These are phyloP conservation scores for Drosophila ezoana DNA, from an alignment of 2,888 invertebrate genomes.

Conservation along the genomic window DNA sequence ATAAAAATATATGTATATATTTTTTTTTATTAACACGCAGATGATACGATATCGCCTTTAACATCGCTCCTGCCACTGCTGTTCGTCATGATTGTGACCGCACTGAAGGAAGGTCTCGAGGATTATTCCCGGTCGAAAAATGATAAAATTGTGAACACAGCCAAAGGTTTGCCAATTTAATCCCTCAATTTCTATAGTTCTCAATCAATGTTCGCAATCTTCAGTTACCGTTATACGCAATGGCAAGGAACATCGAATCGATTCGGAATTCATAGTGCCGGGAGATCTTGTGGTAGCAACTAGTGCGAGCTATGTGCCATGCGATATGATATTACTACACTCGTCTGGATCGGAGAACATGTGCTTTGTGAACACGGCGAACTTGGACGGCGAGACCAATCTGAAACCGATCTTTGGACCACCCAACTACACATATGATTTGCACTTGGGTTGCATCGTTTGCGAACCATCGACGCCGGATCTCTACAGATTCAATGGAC, in stretches of 20 bases:
- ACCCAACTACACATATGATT: conserved; percentile 58
- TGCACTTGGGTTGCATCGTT: conserved; percentile 87
- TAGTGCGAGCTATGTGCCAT: conserved; percentile 91
- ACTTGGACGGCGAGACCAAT: conserved; percentile 89
- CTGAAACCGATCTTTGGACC: conserved; percentile 83
- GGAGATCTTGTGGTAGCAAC: conserved; percentile 91
- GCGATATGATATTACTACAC: conserved; percentile 91
- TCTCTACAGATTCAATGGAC: conserved; percentile 92
- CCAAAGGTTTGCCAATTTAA: conserved; percentile 85
- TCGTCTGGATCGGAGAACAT: conserved; percentile 88
- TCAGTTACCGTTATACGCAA: conserved; percentile 87
- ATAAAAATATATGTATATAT: not conserved
- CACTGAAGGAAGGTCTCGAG: conserved; percentile 93
- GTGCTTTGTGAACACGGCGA: conserved; percentile 93
- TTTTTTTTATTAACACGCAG: conserved; percentile 74
- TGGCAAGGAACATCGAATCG: conserved; percentile 86
- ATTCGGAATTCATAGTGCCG: conserved; percentile 87
- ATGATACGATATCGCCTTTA: conserved; percentile 91
- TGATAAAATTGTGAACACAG: conserved; percentile 90
- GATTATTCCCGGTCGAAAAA: conserved; percentile 91
- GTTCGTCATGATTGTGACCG: conserved; percentile 92
- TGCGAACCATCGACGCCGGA: conserved; percentile 90
- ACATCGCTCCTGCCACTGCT: conserved; percentile 90
- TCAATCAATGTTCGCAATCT: too few species aligned
- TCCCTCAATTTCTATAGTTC: not conserved